Evolutionary conservation across 1,140 invertebrate genomes (phyloP).

Genomic region (Orchestia grillus): DNA sequence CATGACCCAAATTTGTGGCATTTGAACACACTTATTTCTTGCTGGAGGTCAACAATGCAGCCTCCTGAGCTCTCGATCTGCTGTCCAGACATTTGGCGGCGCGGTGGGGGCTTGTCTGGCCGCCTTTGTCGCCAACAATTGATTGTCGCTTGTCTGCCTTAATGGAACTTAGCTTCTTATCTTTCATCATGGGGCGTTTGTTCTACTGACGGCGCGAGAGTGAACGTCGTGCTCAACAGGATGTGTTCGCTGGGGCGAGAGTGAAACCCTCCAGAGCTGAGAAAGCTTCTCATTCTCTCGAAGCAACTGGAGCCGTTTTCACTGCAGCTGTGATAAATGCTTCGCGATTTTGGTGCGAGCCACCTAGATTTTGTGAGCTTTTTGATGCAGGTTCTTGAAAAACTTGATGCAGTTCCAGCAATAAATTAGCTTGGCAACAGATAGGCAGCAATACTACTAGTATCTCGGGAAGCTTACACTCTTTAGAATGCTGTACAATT

Average conservation of each 20-base stretch:
- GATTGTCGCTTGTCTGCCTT: conserved; percentile 36
- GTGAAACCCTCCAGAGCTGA: neutral
- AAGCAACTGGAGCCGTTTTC: neutral
- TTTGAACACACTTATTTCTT: neutral
- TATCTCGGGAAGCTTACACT: neutral
- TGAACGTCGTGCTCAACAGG: neutral
- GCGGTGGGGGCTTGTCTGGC: neutral
- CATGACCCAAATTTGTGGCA: neutral
- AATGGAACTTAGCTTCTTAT: conserved; percentile 27
- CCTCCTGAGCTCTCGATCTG: neutral
- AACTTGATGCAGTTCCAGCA: neutral
- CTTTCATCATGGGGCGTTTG: neutral
- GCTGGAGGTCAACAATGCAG: neutral
- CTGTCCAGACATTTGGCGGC: neutral
- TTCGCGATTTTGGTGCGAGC: neutral
- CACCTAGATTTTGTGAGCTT: neutral
- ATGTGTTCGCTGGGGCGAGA: neutral
- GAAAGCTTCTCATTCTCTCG: neutral
- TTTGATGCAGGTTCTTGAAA: neutral
- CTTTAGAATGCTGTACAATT: neutral
- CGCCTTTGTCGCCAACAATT: neutral
- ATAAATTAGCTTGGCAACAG: neutral
- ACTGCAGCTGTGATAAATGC: neutral
- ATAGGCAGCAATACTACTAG: neutral
- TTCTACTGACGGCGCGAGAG: neutral